Base-by-base conservation (phyloP, 2,797 vertebrate species). In the Paratrypauchen microcephalus region DNA sequence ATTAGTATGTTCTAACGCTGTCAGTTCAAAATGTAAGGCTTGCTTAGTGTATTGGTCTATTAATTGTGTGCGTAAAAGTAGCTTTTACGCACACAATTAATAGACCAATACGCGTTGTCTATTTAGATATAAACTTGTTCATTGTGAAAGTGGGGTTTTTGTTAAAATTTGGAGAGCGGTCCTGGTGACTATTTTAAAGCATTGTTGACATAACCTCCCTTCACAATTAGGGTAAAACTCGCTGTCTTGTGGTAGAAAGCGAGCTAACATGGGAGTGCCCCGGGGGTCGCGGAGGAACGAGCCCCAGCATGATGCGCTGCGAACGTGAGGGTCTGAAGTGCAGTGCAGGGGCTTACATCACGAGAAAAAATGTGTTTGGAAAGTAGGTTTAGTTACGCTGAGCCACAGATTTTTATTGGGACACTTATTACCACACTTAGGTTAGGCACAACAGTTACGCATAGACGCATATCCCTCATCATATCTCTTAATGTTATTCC, bases 251-350 rank as follows among this genome's bases (percentile, higher is more conserved):
- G 58, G 57, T 15, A 26, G 15, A 39, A 73, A 70, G 15, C 32
- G 71, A 73, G 32, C 28, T 74, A 74, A 30, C 1, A 55, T 24
- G 66, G 75, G 74, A 75, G 65, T 69, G 73, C 68, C 74, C 71
- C 65, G n/a, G 63, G 61, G 74, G 70, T 74, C 65, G 1, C 72
- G 70, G 45, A 58, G 60, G 58, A 71, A 78, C 67, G 39, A 84
- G 79, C 68, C 66, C 73, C 4, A 26, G 66, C 72, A 73, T 65
- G 85, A 82, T 76, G 67, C 58, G 76, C 61, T 76, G 54, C 76
- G 81, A 78, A 76, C 52, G 30, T 69, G 71, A 63, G 76, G 36
- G 69, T 80, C 48, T 66, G 45, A 68, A 59, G 68, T 26, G 9
- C 2, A 57, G 68, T 26, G 9, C 2, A 30, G 15, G 28, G 19